Percentiles rank a stretch among this genome's conserved stretches.
phyloP scores from a whole-genome alignment of 2,888 invertebrate species.

The Parnassius mnemosyne region DNA sequence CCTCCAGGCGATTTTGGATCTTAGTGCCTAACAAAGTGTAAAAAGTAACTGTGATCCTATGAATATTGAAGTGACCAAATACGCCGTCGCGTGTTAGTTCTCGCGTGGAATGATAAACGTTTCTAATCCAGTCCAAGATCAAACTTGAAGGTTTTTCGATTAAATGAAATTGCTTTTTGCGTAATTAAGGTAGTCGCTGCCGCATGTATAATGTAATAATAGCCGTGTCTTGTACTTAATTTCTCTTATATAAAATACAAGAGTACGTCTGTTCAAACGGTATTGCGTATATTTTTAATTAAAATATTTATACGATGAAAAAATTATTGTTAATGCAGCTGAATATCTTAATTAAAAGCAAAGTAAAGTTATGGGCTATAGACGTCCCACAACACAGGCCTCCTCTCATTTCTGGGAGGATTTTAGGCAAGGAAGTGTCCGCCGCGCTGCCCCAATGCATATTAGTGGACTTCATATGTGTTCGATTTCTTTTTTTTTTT shows the following conservation, averaged over 20 bases:
- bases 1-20: constrained; percentile 27
- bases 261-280: too few species aligned
- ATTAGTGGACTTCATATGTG: too few species aligned
- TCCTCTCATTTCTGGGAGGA: too few species aligned
- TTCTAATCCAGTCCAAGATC: constrained; percentile 50
- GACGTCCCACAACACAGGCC: too few species aligned
- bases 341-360: too few species aligned
- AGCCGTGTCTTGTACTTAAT: background rate
- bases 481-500: too few species aligned
- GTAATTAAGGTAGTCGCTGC: constrained; percentile 6
- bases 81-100: constrained; percentile 23
- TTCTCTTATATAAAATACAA: background rate
- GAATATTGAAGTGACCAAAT: constrained; percentile 25
- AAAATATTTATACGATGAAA: too few species aligned
- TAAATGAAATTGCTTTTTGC: constrained; percentile 31
- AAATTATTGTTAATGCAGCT: too few species aligned
- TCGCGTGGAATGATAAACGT: constrained; percentile 36
- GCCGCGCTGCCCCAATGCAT: too few species aligned
- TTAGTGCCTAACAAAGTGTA: constrained; percentile 17
- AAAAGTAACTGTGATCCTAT: constrained; percentile 20
- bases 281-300: too few species aligned
- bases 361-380: too few species aligned
- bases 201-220: background rate
- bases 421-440: too few species aligned
- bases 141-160: constrained; percentile 43